A percentile compares a stretch with the other conserved stretches of the same genome.
phyloP scores from a whole-genome alignment of 2,113 vertebrate species.

The Campylomormyrus numenius region DNA sequence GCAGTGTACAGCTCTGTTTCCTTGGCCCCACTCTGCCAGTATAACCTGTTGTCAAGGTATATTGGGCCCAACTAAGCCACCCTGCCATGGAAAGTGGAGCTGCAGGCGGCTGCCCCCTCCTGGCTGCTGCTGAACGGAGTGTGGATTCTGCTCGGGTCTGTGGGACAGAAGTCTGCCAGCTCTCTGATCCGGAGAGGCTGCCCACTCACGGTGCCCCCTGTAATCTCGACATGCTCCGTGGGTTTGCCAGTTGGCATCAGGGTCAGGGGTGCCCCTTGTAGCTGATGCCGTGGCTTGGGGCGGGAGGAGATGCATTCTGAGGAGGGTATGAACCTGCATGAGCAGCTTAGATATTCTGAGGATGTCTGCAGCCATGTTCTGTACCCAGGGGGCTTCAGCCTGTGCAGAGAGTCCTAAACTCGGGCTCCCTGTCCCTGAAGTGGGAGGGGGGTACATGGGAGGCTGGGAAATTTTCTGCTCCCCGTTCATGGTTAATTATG shows the following conservation, averaged over 20 bases:
- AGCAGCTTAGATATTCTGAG: neutral
- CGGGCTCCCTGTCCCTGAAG: neutral
- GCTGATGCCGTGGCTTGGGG: neutral
- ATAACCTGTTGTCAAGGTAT: neutral
- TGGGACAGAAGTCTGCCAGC: neutral
- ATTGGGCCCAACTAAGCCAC: neutral
- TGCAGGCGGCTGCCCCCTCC: neutral
- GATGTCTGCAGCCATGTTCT: neutral
- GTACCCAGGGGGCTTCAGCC: neutral
- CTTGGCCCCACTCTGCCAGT: too few relatives aligned
- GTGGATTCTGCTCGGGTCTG: neutral
- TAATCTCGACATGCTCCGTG: neutral
- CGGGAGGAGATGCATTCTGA: neutral
- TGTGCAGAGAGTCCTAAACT: too few relatives aligned
- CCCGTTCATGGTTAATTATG: neutral
- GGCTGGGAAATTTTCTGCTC: neutral
- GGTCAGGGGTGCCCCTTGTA: neutral
- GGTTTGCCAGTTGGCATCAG: neutral
- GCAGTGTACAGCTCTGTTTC: neutral
- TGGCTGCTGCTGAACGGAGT: neutral
- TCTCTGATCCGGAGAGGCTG: neutral
- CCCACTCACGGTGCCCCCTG: neutral
- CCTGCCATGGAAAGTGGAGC: neutral
- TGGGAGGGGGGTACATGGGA: neutral
- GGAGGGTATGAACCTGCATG: neutral